A percentile compares a stretch with the other conserved stretches of the same genome.
phyloP scores from a whole-genome alignment of 2,113 vertebrate species.

The Toxostoma redivivum region DNA sequence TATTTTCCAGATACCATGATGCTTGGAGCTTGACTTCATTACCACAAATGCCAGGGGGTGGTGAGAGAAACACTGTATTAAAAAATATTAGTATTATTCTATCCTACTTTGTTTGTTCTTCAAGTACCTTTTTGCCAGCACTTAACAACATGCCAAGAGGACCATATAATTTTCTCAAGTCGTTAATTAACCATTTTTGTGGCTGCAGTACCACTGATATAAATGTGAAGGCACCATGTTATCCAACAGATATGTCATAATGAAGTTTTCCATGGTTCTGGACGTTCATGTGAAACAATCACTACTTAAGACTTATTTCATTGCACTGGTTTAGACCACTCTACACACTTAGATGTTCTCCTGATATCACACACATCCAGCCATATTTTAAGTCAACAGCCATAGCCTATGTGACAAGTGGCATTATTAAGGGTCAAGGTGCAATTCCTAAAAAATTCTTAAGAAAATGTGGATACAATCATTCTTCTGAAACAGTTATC shows the following conservation, averaged over 20 bases:
- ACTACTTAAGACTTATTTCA: background rate
- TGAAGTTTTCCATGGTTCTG: background rate
- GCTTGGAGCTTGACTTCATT: background rate
- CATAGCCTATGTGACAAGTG: background rate
- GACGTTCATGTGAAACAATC: background rate
- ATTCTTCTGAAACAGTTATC: background rate
- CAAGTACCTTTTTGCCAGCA: background rate
- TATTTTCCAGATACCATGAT: background rate
- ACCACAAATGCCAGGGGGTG: background rate
- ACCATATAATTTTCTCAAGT: background rate
- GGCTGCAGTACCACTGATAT: background rate
- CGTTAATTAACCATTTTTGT: background rate
- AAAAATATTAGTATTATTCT: background rate
- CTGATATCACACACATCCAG: background rate
- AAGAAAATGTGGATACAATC: background rate
- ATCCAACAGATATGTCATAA: accelerated
- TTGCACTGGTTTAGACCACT: background rate
- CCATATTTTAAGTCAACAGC: background rate
- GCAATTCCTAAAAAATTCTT: background rate
- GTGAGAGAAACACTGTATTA: background rate
- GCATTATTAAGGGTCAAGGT: background rate
- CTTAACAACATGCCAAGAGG: background rate
- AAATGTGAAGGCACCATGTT: background rate
- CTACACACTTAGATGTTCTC: background rate
- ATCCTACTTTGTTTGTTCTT: background rate